Evolutionary conservation across 2,113 vertebrate species (phyloP).

Genomic region (Oreotrochilus melanogaster): DNA sequence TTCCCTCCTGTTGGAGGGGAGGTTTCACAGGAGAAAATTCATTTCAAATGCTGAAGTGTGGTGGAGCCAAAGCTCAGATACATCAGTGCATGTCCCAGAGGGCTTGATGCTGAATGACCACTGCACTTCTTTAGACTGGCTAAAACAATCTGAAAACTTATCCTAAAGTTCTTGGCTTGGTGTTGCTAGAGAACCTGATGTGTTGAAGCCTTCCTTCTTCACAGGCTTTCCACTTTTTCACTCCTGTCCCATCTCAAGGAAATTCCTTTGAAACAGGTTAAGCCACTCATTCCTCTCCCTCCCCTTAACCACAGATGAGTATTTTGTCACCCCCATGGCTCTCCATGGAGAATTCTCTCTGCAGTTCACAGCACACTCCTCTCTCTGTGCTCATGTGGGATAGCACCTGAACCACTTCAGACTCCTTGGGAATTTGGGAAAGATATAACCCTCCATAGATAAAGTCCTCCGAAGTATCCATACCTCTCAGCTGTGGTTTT

Average conservation of each 20-base stretch:
- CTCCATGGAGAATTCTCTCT: background rate
- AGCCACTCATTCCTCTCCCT: background rate
- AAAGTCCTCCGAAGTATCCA: background rate
- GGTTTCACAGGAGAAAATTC: background rate
- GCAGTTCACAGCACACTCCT: background rate
- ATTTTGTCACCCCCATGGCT: background rate
- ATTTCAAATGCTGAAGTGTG: background rate
- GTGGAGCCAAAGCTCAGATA: background rate
- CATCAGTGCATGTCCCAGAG: background rate
- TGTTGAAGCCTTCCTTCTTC: background rate
- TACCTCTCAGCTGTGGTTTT: background rate
- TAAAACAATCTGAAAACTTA: background rate
- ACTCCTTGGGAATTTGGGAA: background rate
- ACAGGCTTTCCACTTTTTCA: background rate
- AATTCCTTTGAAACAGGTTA: background rate
- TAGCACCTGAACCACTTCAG: background rate
- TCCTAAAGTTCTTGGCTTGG: background rate
- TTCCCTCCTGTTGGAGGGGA: background rate
- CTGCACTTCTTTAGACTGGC: background rate
- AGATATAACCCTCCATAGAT: background rate
- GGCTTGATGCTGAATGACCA: background rate
- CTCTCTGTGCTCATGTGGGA: fast-evolving
- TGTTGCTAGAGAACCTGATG: background rate
- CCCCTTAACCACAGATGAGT: fast-evolving
- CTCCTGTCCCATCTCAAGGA: background rate